A percentile compares a stretch with the other conserved stretches of the same genome.
phyloP scores from a whole-genome alignment of 2,888 invertebrate species.

The Acronicta aceris region DNA sequence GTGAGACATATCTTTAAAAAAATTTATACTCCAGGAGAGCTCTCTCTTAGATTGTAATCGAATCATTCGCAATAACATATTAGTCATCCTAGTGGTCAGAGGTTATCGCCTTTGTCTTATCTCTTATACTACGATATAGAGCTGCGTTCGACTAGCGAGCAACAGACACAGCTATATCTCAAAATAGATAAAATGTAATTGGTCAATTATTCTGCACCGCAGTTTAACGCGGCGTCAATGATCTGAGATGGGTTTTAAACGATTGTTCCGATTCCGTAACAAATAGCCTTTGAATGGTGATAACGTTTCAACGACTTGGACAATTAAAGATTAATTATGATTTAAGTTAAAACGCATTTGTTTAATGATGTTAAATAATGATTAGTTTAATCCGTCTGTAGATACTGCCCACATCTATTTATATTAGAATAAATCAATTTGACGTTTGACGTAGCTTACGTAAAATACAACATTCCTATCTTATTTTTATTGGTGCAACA shows the following conservation, averaged over 20 bases:
- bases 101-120: conserved; percentile 43
- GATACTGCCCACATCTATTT: background rate
- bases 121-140: conserved; percentile 18
- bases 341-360: conserved; percentile 38
- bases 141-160: conserved; percentile 13
- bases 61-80: conserved; percentile 41
- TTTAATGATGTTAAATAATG: conserved; percentile 29
- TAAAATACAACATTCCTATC: too few relatives aligned
- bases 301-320: conserved; percentile 55
- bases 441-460: too few relatives aligned
- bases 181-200: conserved; percentile 44
- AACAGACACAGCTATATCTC: conserved; percentile 27
- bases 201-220: conserved; percentile 43
- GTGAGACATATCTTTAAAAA: conserved; percentile 32
- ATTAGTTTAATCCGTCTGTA: conserved; percentile 7
- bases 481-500: too few relatives aligned
- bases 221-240: conserved; percentile 38
- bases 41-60: conserved; percentile 19
- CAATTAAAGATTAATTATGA: conserved; percentile 47
- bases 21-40: conserved; percentile 14
- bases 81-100: conserved; percentile 46
- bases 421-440: too few relatives aligned
- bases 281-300: conserved; percentile 54
- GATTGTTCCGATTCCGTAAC: conserved; percentile 50
- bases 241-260: conserved; percentile 53